Evolutionary conservation across 1,140 invertebrate species (phyloP).

Genomic region (Meloidogyne hapla): DNA sequence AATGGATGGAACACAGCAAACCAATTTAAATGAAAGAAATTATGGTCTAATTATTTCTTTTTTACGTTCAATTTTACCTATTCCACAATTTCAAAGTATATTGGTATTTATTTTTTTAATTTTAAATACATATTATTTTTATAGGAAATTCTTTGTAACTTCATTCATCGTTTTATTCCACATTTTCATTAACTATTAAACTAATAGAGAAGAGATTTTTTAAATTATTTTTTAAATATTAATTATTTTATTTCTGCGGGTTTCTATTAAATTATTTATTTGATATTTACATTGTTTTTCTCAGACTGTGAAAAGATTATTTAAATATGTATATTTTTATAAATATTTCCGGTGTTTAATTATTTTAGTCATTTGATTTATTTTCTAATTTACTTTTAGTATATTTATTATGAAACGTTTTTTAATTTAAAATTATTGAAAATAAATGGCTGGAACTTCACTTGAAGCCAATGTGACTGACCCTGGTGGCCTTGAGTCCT

Average conservation of each 20-base stretch:
- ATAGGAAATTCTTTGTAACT: background rate
- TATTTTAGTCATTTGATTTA: no score
- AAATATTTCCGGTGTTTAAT: no score
- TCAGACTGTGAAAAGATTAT: no score
- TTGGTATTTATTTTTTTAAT: background rate
- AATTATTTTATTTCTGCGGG: no score
- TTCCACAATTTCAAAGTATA: no score
- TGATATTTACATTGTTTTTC: no score
- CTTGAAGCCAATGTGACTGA: background rate
- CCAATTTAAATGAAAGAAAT: background rate
- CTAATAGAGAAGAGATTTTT: background rate
- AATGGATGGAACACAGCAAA: background rate
- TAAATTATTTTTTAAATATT: no score
- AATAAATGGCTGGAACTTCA: background rate
- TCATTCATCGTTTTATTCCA: background rate
- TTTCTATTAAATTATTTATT: no score
- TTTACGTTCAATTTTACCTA: background rate
- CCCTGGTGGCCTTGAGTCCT: background rate
- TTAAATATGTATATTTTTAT: no score
- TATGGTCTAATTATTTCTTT: background rate
- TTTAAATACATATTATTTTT: background rate
- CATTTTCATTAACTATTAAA: background rate
- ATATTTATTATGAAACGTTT: background rate
- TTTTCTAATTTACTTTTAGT: no score
- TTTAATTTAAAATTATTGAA: background rate